These are phyloP conservation scores for Artibeus lituratus DNA, from an alignment of 2,797 vertebrate species.

Conservation along the genomic window DNA sequence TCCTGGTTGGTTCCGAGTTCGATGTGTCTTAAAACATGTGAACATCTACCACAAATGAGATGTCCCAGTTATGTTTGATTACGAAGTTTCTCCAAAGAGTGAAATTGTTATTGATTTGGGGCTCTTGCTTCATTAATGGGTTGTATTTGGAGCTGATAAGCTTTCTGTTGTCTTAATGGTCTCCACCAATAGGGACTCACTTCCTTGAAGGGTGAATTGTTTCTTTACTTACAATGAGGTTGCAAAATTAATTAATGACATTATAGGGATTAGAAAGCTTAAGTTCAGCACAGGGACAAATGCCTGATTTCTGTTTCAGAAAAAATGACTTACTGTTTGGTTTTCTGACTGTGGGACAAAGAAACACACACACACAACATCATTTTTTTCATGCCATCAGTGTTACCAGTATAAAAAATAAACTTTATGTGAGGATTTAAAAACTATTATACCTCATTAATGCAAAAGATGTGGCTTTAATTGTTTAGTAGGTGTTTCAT, in stretches of 20 bases:
- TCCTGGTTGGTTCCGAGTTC: not conserved
- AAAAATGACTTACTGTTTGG: not conserved
- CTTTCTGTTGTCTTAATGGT: not conserved
- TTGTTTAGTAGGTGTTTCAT: not conserved
- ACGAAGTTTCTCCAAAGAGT: not conserved
- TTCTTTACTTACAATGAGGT: not conserved
- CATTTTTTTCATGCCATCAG: not conserved
- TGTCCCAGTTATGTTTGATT: not conserved
- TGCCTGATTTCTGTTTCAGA: conserved; percentile 5
- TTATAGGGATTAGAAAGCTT: not conserved
- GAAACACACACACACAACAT: not conserved
- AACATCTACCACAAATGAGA: not conserved
- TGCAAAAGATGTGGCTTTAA: not conserved
- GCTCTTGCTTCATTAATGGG: not conserved
- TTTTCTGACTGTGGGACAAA: not conserved
- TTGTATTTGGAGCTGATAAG: not conserved
- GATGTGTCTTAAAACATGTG: not conserved
- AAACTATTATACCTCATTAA: not conserved
- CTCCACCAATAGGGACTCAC: not conserved
- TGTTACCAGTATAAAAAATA: not conserved
- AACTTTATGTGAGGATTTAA: not conserved
- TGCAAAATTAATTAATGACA: conserved; percentile 40
- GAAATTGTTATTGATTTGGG: not conserved
- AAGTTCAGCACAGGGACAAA: not conserved
- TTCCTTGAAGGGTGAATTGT: conserved; percentile 22